phyloP scores from a whole-genome alignment of 2,113 vertebrate species.

The Hiodon tergisus region DNA sequence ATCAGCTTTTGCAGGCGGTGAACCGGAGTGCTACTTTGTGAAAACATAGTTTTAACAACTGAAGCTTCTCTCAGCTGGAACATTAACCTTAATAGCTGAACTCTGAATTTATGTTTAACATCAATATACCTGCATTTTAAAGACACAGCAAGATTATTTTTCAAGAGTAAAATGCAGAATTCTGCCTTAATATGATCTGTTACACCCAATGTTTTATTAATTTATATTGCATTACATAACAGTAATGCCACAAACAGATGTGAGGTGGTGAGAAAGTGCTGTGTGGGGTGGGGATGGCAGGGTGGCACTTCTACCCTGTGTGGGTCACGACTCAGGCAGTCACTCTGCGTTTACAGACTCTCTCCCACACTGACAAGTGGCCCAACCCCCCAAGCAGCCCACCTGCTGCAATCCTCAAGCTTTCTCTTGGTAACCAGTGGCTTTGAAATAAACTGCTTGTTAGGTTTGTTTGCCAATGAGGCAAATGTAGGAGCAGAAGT shows the following conservation, averaged over 20 bases:
- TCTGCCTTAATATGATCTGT: too few species aligned
- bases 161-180: too few species aligned
- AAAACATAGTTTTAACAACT: too few species aligned
- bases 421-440: slow-evolving; percentile 21
- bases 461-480: slow-evolving; percentile 24
- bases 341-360: slow-evolving; percentile 16
- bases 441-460: slow-evolving; percentile 27
- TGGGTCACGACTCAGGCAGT: slow-evolving; percentile 11
- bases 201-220: not conserved
- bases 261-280: not conserved
- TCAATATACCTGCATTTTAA: too few species aligned
- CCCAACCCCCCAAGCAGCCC: slow-evolving; percentile 14
- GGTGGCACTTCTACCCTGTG: too few species aligned
- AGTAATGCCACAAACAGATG: not conserved
- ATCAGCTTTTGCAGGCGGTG: too few species aligned
- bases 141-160: too few species aligned
- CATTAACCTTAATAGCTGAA: too few species aligned
- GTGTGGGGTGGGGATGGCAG: not conserved
- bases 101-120: too few species aligned
- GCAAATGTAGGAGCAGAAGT: slow-evolving; percentile 24
- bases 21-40: too few species aligned
- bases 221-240: not conserved
- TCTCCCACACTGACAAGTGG: slow-evolving; percentile 11
- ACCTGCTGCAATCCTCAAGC: slow-evolving; percentile 17
- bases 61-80: too few species aligned